Evolutionary conservation across 2,797 vertebrate species (phyloP).

Genomic region (Darevskia mixta): DNA sequence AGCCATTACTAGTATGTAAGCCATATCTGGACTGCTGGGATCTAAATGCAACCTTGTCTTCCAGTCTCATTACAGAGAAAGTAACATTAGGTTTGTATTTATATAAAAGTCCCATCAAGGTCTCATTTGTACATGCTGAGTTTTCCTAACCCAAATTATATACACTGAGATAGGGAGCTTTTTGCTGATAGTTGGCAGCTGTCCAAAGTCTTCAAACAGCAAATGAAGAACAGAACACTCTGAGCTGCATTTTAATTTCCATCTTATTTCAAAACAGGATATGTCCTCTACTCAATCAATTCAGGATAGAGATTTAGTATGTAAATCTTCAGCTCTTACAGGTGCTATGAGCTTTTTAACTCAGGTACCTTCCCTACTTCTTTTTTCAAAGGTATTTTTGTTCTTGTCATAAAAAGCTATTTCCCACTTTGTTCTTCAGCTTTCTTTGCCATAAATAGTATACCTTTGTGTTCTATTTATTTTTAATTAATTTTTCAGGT

Average conservation of each 20-base stretch:
- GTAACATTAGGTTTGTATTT: constrained; percentile 52
- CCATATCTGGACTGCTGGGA: constrained; percentile 17
- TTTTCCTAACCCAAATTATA: constrained; percentile 67
- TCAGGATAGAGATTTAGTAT: constrained; percentile 43
- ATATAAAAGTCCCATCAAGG: constrained; percentile 63
- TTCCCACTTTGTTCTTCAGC: constrained; percentile 23
- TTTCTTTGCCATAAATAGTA: background rate
- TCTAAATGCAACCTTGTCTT: constrained; percentile 46
- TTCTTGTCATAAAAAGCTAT: constrained; percentile 27
- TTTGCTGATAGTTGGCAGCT: constrained; percentile 60
- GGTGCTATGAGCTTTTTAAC: constrained; percentile 28
- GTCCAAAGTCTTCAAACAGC: constrained; percentile 66
- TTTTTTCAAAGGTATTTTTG: background rate
- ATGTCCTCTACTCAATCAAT: constrained; percentile 52
- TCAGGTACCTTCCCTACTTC: constrained; percentile 17
- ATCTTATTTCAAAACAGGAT: constrained; percentile 69
- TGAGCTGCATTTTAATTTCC: constrained; percentile 73
- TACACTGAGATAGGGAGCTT: constrained; percentile 59
- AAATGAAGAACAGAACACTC: constrained; percentile 62
- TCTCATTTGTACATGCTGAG: constrained; percentile 56
- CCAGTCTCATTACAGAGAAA: constrained; percentile 42
- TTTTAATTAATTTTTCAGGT: background rate
- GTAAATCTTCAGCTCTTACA: constrained; percentile 50
- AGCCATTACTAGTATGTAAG: constrained; percentile 33
- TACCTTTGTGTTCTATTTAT: background rate